phyloP scores from a whole-genome alignment of 2,888 invertebrate genomes.

The Shargacucullia verbasci region DNA sequence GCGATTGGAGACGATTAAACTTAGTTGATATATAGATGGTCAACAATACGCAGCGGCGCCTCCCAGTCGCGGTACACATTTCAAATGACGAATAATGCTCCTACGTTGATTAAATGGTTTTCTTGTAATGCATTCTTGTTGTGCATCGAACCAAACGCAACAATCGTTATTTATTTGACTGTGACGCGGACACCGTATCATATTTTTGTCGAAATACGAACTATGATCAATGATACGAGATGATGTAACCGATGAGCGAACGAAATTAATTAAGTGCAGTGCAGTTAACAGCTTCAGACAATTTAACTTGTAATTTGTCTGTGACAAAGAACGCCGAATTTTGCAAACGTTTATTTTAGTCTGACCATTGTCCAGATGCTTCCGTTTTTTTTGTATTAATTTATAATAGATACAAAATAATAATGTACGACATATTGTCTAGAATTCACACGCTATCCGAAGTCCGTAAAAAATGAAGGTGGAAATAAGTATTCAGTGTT shows the following conservation, averaged over 20 bases:
- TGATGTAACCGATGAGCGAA: conserved; percentile 52
- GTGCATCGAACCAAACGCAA: conserved; percentile 42
- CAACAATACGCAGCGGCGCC: conserved; percentile 66
- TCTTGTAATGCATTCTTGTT: conserved; percentile 56
- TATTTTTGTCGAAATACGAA: conserved; percentile 47
- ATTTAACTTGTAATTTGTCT: conserved; percentile 44
- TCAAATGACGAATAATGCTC: conserved; percentile 58
- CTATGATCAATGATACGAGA: conserved; percentile 24
- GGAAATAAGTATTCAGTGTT: neutral
- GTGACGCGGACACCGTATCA: conserved; percentile 18
- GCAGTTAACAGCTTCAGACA: conserved; percentile 48
- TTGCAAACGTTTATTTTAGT: neutral
- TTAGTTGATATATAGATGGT: conserved; percentile 67
- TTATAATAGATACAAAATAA: too few species aligned
- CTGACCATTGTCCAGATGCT: too few species aligned
- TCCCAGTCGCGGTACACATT: conserved; percentile 64
- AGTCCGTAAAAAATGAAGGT: too few species aligned
- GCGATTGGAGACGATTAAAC: conserved; percentile 78
- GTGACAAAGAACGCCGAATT: conserved; percentile 30
- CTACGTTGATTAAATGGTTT: conserved; percentile 55
- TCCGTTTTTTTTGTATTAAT: too few species aligned
- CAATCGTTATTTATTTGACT: conserved; percentile 44
- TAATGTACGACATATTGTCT: too few species aligned
- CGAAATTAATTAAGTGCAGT: conserved; percentile 48
- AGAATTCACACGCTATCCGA: too few species aligned